Evolutionary conservation across 2,888 invertebrate genomes (phyloP), one percentile per base, ranked within the genome.

Genomic region (Leptogaster cylindrica): DNA sequence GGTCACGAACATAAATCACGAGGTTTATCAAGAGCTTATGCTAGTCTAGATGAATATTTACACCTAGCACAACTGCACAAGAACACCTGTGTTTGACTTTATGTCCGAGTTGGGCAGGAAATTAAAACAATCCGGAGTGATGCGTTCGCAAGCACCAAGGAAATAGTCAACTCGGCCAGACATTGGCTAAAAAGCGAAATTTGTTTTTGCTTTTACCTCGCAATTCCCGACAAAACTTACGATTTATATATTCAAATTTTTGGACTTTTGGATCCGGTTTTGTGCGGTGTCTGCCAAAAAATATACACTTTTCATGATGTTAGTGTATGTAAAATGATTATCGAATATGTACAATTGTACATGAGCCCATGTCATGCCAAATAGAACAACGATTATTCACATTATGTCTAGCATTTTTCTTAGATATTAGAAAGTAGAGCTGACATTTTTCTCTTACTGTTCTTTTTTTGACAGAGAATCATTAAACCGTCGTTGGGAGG

Each of bases 21-120:
- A 39, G 65, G 51, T 65, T 65, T 65, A 65, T 65, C 65, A 65
- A 65, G 14, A 65, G 65, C 50, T 50, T 65, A 61, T 27, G 44
- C 44, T 44, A 44, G 36, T 20, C 20, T 31, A 44, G 44, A 61
- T 61, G 61, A 61, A 61, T 61, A 61, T 61, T 61, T 61, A 44
- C 61, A 61, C 61, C 61, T 61, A 44, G 44, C 61, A 31, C 44
- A 61, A 61, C 28, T 44, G 25, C 61, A 61, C 44, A 41, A 61
- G 44, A 28, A 61, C 55, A 61, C 44, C 61, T 61, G 44, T 41
- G 44, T 61, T 41, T 16, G 61, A 44, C 41, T 55, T 36, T 8
- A 51, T 65, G 36, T 50, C 18, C 25, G 18, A 16, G 23, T 36
- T 33, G 31, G 33, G 14, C 48, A 64, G 65, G 48, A 65, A 50